Conservation (phyloP, 1,140 invertebrate species). For the Hormaphis cornu region DNA sequence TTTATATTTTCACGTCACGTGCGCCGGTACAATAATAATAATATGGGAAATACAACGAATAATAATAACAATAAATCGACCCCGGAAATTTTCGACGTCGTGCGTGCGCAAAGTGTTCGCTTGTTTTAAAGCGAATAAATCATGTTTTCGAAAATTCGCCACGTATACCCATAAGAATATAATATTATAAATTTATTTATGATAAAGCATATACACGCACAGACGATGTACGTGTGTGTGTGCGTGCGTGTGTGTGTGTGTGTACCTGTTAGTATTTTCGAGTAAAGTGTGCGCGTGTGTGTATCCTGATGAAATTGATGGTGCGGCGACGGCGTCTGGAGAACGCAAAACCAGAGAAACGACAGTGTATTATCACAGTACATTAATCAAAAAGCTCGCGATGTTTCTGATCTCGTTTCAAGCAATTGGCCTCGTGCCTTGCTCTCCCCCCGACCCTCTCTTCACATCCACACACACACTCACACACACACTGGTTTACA, state of each 20-base stretch:
- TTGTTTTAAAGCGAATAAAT: conserved; percentile 17
- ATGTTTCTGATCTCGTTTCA: conserved; percentile 27
- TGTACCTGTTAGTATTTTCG: too few species aligned
- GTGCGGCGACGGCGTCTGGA: neutral
- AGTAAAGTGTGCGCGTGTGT: neutral
- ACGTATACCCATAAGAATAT: neutral
- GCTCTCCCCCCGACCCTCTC: too few species aligned
- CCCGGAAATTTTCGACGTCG: too few species aligned
- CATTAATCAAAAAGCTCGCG: conserved; percentile 25
- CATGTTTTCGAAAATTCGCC: neutral
- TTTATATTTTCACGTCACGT: too few species aligned
- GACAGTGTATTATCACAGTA: conserved; percentile 23
- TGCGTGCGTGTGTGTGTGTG: neutral
- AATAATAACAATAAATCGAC: too few species aligned
- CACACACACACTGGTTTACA: neutral
- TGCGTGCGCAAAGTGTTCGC: neutral
- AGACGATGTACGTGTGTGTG: neutral
- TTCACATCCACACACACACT: neutral
- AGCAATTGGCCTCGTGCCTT: neutral
- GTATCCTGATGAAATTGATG: conserved; percentile 10
- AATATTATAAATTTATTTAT: too few species aligned
- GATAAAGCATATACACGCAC: neutral
- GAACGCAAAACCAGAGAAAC: conserved; percentile 18
- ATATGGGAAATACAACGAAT: too few species aligned
- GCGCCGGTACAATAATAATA: too few species aligned